Conservation (phyloP, 2,113 vertebrate genomes). For the Chionodraco myersi region DNA sequence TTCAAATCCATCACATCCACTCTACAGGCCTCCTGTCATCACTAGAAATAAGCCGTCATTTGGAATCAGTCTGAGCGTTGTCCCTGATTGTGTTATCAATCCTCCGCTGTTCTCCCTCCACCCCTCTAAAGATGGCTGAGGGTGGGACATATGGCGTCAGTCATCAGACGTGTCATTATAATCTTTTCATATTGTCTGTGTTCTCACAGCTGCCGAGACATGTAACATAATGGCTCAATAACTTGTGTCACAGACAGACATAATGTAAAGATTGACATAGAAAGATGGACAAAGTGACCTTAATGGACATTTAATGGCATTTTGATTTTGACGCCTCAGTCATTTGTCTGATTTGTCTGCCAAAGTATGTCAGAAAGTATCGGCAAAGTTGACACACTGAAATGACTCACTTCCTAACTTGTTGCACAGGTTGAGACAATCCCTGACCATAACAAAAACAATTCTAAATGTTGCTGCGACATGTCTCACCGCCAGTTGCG, state of each 20-base stretch:
- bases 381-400: neutral
- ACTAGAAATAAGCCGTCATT: constrained; percentile 58
- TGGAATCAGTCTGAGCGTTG: constrained; percentile 48
- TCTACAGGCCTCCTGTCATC: constrained; percentile 58
- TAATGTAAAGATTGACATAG: constrained; percentile 9
- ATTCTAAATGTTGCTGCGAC: neutral
- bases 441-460: neutral
- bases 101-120: constrained; percentile 6
- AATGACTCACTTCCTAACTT: neutral
- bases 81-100: constrained; percentile 44
- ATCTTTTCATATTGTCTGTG: constrained; percentile 48
- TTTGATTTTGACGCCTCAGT: constrained; percentile 36
- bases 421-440: neutral
- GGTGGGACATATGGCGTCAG: constrained; percentile 33
- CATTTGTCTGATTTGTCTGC: constrained; percentile 7
- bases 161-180: constrained; percentile 61
- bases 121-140: constrained; percentile 9
- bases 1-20: constrained; percentile 58
- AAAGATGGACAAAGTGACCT: constrained; percentile 44
- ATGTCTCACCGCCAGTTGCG: no score
- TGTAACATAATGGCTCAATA: constrained; percentile 55
- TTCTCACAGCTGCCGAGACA: constrained; percentile 40
- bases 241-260: constrained; percentile 35
- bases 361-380: neutral
- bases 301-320: constrained; percentile 58